A percentile compares a stretch with the other conserved stretches of the same genome.
Evolutionary conservation across 1,140 invertebrate genomes (phyloP).

Genomic region (Berghia stephanieae): DNA sequence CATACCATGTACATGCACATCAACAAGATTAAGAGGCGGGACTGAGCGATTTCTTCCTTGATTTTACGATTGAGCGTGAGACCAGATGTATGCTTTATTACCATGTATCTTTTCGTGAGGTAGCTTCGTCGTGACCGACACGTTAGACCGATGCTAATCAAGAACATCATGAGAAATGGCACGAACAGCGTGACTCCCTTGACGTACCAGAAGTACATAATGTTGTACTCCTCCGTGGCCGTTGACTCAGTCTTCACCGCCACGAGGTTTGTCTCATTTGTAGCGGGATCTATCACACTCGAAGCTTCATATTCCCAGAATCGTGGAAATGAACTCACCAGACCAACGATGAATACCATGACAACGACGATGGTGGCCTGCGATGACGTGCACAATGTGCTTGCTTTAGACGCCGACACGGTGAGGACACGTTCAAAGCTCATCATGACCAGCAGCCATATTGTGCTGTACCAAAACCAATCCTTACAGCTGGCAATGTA

Average conservation of each 20-base stretch:
- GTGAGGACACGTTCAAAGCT: constrained; percentile 54
- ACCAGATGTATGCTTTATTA: constrained; percentile 50
- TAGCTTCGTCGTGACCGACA: constrained; percentile 41
- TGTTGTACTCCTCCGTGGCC: constrained; percentile 51
- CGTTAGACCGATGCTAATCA: constrained; percentile 44
- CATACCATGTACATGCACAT: constrained; percentile 55
- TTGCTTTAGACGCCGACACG: constrained; percentile 47
- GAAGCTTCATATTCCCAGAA: constrained; percentile 59
- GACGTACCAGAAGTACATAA: constrained; percentile 63
- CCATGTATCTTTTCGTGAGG: constrained; percentile 44
- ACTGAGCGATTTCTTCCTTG: constrained; percentile 53
- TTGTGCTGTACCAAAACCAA: constrained; percentile 59
- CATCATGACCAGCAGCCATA: constrained; percentile 61
- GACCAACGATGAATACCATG: constrained; percentile 56
- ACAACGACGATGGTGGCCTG: constrained; percentile 54
- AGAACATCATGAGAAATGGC: constrained; percentile 51
- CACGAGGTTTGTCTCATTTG: constrained; percentile 42
- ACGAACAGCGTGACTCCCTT: constrained; percentile 57
- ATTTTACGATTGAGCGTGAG: constrained; percentile 50
- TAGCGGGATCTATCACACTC: constrained; percentile 34
- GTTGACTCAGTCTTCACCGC: constrained; percentile 46
- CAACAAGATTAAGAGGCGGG: constrained; percentile 51
- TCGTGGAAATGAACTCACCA: constrained; percentile 59
- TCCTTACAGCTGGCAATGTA: constrained; percentile 53
- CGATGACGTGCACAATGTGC: constrained; percentile 48